phyloP scores from a whole-genome alignment of 2,113 vertebrate species.

The Vanacampus margaritifer region DNA sequence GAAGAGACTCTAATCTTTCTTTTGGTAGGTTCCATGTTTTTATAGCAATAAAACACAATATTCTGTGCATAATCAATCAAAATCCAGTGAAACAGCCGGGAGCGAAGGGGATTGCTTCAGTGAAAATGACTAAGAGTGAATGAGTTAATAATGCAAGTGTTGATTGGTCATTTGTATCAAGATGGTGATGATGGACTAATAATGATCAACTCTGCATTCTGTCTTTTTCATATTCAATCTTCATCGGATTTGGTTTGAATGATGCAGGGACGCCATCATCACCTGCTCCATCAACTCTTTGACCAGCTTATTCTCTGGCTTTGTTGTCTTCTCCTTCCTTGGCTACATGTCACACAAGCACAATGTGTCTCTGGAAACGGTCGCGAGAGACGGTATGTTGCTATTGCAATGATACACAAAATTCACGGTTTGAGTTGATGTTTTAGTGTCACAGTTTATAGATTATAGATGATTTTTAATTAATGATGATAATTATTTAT shows the following conservation, averaged over 20 bases:
- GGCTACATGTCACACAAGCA: conserved; percentile 89
- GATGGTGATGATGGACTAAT: neutral
- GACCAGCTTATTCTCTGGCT: conserved; percentile 90
- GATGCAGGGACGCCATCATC: conserved; percentile 82
- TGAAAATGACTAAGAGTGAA: no score
- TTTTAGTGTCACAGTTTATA: no score
- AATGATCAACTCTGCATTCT: neutral
- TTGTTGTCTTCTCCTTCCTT: conserved; percentile 90
- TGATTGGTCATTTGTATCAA: neutral
- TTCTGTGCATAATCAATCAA: no score
- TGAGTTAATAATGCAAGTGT: neutral
- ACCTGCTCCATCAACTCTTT: conserved; percentile 90
- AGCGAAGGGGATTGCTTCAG: no score
- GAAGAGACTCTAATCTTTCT: no score
- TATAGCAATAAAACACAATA: no score
- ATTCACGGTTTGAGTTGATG: no score
- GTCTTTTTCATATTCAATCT: neutral
- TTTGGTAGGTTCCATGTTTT: no score
- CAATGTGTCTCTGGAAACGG: conserved; percentile 83
- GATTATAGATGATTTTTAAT: no score
- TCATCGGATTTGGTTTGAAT: conserved; percentile 13
- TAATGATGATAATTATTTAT: no score
- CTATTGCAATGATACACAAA: neutral
- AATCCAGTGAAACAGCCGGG: no score
- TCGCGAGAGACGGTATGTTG: conserved; percentile 81